A percentile compares a stretch with the other conserved stretches of the same genome.
Conservation (phyloP, 2,113 vertebrate genomes). For the Sylvilagus bachmani region DNA sequence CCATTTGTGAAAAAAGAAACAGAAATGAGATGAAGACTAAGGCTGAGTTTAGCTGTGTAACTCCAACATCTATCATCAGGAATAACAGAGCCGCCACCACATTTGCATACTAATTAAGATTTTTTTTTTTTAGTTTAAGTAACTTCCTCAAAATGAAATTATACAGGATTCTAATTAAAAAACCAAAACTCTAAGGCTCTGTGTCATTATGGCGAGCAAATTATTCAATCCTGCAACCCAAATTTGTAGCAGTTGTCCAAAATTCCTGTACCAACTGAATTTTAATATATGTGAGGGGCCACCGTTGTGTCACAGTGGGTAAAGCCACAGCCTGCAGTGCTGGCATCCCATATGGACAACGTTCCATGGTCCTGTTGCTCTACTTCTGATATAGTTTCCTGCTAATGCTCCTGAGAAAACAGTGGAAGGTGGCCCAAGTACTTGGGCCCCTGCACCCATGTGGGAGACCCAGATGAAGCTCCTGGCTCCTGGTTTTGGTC, state of each 20-base stretch:
- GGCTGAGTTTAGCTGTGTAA: background rate
- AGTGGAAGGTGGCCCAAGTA: no score
- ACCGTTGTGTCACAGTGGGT: no score
- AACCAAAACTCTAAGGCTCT: background rate
- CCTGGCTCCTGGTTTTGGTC: no score
- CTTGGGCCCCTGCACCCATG: no score
- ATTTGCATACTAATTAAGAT: constrained; percentile 51
- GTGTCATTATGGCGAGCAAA: background rate
- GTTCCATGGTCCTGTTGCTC: no score
- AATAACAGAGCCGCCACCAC: background rate
- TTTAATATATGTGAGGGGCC: constrained; percentile 34
- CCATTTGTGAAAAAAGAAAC: constrained; percentile 35
- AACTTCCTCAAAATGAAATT: constrained; percentile 49
- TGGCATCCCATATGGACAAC: no score
- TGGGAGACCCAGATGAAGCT: no score
- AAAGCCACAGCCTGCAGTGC: no score
- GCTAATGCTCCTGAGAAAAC: no score
- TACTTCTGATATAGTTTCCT: no score
- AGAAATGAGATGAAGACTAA: background rate
- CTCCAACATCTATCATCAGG: constrained; percentile 5
- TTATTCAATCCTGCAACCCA: constrained; percentile 3
- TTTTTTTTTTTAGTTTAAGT: constrained; percentile 33
- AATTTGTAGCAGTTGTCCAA: background rate
- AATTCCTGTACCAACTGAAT: background rate
- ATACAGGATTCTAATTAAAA: background rate